These are phyloP conservation scores for Ammospiza caudacuta DNA, from an alignment of 2,113 vertebrate genomes.

Conservation along the genomic window DNA sequence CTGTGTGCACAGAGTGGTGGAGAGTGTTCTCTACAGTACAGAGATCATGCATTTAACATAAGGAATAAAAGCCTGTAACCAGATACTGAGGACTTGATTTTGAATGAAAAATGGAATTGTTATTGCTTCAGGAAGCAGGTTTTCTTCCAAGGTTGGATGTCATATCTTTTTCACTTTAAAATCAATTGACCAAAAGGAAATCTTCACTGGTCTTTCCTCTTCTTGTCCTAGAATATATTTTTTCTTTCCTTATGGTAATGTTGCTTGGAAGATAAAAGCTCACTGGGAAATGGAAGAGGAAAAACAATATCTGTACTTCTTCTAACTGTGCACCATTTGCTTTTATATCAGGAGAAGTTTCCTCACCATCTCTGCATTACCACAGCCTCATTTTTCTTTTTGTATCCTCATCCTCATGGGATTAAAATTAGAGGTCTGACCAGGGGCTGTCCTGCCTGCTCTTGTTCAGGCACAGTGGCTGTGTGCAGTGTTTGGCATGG, in stretches of 20 bases:
- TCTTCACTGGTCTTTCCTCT: neutral
- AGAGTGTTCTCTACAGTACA: neutral
- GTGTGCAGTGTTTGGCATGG: fast-evolving
- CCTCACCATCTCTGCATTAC: neutral
- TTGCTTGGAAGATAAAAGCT: neutral
- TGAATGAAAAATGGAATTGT: neutral
- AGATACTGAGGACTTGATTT: neutral
- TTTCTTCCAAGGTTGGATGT: neutral
- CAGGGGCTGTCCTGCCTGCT: neutral
- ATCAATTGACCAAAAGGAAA: neutral
- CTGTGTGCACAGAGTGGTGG: fast-evolving
- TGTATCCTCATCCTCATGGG: neutral
- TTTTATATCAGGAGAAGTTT: neutral
- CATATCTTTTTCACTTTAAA: neutral
- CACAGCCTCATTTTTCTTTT: neutral
- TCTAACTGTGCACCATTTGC: neutral
- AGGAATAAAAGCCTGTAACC: neutral
- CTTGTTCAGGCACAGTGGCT: neutral
- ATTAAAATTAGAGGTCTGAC: neutral
- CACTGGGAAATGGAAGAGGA: neutral
- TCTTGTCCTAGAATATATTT: neutral
- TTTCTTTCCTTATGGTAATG: neutral
- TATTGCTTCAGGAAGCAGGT: neutral
- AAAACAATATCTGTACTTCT: neutral
- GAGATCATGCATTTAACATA: neutral